A percentile compares a stretch with the other conserved stretches of the same genome.
Evolutionary conservation across 2,888 invertebrate species (phyloP).

Genomic region (Lycia hirtaria): DNA sequence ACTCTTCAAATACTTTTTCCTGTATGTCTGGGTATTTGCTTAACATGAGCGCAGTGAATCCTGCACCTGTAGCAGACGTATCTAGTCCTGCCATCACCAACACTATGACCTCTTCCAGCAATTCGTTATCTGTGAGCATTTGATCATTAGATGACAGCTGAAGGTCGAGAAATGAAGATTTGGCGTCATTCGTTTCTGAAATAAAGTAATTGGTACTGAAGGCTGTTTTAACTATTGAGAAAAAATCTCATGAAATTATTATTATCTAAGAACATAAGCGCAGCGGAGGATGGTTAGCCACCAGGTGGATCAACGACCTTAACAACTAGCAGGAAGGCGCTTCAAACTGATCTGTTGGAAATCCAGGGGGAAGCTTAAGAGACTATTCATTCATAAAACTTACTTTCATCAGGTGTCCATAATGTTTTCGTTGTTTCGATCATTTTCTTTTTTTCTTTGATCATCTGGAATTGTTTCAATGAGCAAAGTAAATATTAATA

Average conservation of each 20-base stretch:
- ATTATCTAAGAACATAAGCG: too few relatives aligned
- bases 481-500: too few relatives aligned
- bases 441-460: neutral
- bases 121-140: constrained; percentile 40
- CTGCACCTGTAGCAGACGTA: constrained; percentile 53
- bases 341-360: too few relatives aligned
- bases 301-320: too few relatives aligned
- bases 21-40: constrained; percentile 51
- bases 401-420: too few relatives aligned
- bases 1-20: constrained; percentile 55
- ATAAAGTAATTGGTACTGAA: neutral
- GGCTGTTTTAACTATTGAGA: neutral
- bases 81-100: constrained; percentile 59
- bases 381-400: too few relatives aligned
- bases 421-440: neutral
- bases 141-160: neutral
- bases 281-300: too few relatives aligned
- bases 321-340: too few relatives aligned
- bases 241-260: too few relatives aligned
- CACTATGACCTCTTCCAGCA: constrained; percentile 56
- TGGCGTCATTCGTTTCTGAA: neutral
- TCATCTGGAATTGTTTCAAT: too few relatives aligned
- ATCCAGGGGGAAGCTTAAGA: too few relatives aligned
- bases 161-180: neutral
- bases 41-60: constrained; percentile 51